A percentile compares a stretch with the other conserved stretches of the same genome.
These are phyloP conservation scores for Armadillidium nasatum DNA, from an alignment of 1,140 invertebrate genomes.

Conservation along the genomic window DNA sequence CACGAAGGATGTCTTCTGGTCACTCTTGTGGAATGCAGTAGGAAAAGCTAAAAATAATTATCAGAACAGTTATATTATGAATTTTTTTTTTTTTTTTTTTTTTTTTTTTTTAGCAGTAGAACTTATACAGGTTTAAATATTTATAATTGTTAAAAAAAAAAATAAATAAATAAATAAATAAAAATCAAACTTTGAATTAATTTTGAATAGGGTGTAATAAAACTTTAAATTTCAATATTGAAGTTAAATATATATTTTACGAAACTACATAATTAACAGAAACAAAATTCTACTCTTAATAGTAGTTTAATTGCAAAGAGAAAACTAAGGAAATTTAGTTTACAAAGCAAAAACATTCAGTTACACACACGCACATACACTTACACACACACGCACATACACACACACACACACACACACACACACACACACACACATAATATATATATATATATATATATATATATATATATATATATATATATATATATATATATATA, in stretches of 20 bases:
- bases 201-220: too few species aligned
- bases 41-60: conserved; percentile 16
- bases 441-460: neutral
- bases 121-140: neutral
- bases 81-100: too few species aligned
- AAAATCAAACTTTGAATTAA: neutral
- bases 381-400: neutral
- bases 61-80: too few species aligned
- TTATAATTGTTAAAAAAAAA: neutral
- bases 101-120: too few species aligned
- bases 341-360: neutral
- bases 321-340: neutral
- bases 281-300: neutral
- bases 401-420: neutral
- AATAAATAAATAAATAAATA: neutral
- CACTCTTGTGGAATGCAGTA: neutral
- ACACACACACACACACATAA: neutral
- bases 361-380: too few species aligned
- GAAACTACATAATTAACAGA: neutral
- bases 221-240: too few species aligned
- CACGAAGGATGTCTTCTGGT: neutral
- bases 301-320: neutral
- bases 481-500: conserved; percentile 1
- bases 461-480: conserved; percentile 6
- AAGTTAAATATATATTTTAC: too few species aligned